phyloP scores from a whole-genome alignment of 2,113 vertebrate species.

The Pao palembangensis region DNA sequence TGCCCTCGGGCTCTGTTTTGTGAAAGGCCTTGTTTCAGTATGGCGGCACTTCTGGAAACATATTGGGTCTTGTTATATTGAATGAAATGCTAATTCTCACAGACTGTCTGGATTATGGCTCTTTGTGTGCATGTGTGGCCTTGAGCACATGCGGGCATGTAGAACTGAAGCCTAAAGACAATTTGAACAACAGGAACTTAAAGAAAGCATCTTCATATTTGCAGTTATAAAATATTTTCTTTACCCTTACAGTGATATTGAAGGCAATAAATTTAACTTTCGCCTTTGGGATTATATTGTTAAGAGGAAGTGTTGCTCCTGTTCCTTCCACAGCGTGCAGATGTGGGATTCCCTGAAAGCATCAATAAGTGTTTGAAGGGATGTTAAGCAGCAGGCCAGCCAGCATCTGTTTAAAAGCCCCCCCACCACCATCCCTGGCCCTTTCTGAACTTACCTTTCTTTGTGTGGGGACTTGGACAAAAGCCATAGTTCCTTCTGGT shows the following conservation, averaged over 20 bases:
- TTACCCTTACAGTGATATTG: too few species aligned
- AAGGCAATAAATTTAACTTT: too few species aligned
- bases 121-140: constrained; percentile 52
- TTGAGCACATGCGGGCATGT: constrained; percentile 38
- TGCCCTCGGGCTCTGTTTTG: constrained; percentile 75
- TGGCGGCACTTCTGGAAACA: constrained; percentile 76
- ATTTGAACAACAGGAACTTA: not conserved
- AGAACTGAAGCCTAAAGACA: constrained; percentile 27
- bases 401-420: constrained; percentile 60
- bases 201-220: not conserved
- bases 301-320: too few species aligned
- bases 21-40: constrained; percentile 78
- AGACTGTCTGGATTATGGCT: constrained; percentile 49
- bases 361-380: constrained; percentile 60
- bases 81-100: constrained; percentile 77
- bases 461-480: constrained; percentile 74
- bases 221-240: not conserved
- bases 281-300: too few species aligned
- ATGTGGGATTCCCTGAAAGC: constrained; percentile 56
- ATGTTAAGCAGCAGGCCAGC: constrained; percentile 60
- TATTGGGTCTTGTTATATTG: constrained; percentile 77
- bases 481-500: constrained; percentile 76
- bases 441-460: constrained; percentile 69
- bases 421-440: constrained; percentile 38
- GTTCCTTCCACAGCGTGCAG: constrained; percentile 1